Evolutionary conservation across 2,888 invertebrate species (phyloP).

Genomic region (Euzetes globulus): DNA sequence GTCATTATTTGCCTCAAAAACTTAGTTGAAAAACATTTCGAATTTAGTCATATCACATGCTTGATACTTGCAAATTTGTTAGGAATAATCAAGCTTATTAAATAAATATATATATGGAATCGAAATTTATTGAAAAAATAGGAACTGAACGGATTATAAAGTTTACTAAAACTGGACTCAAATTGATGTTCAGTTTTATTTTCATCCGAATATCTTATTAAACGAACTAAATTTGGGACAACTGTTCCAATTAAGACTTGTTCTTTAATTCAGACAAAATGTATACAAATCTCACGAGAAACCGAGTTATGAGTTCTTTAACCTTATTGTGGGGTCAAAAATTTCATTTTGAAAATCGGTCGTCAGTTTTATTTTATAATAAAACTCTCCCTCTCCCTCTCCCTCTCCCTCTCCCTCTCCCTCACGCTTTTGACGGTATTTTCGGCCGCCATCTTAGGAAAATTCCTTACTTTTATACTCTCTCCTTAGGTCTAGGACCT

Average conservation of each 20-base stretch:
- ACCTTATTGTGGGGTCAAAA: constrained; percentile 17
- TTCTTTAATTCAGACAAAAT: constrained; percentile 23
- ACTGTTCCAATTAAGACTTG: constrained; percentile 9
- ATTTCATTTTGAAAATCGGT: constrained; percentile 11
- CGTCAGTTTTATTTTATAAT: neutral
- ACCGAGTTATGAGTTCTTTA: constrained; percentile 22
- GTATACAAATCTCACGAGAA: neutral
- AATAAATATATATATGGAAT: too few relatives aligned
- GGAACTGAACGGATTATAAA: too few relatives aligned
- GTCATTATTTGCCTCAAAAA: constrained; percentile 2
- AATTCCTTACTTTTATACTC: too few relatives aligned
- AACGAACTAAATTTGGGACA: constrained; percentile 8
- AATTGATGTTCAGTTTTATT: constrained; percentile 16
- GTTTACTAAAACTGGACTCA: neutral
- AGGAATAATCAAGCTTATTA: too few relatives aligned
- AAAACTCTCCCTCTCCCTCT: constrained; percentile 8
- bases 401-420: too few relatives aligned
- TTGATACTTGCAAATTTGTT: too few relatives aligned
- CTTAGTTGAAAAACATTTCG: constrained; percentile 17
- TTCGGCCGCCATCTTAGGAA: too few relatives aligned
- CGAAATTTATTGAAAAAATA: too few relatives aligned
- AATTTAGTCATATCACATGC: too few relatives aligned
- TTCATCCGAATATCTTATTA: neutral
- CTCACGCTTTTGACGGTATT: too few relatives aligned
- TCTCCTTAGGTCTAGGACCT: too few relatives aligned